These are phyloP conservation scores for Dasyurus viverrinus DNA, from an alignment of 2,113 vertebrate species.

Conservation along the genomic window DNA sequence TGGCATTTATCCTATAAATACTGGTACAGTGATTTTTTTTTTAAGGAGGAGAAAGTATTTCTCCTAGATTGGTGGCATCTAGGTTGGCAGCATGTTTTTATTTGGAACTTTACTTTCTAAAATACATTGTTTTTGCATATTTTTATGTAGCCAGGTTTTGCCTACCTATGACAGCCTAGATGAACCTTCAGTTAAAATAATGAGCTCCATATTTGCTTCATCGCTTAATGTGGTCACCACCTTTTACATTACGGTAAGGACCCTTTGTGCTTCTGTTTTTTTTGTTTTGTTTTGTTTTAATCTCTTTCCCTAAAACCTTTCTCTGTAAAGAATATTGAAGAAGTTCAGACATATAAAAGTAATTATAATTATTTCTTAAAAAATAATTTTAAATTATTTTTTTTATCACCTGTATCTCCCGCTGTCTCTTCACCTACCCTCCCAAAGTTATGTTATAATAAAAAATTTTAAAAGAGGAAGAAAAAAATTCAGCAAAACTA, in stretches of 20 bases:
- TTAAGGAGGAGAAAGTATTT: slow-evolving; percentile 57
- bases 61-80: no score
- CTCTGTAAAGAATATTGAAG: neutral
- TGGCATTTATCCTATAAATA: neutral
- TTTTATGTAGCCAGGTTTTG: slow-evolving; percentile 92
- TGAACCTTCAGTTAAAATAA: slow-evolving; percentile 97
- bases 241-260: slow-evolving; percentile 97
- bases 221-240: slow-evolving; percentile 96
- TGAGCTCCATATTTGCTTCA: slow-evolving; percentile 98
- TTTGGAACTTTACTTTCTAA: slow-evolving; percentile 36
- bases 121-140: slow-evolving; percentile 43
- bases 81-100: rapidly evolving
- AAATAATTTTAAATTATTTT: neutral
- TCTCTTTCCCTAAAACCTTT: neutral
- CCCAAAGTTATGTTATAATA: neutral
- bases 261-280: neutral
- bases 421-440: neutral
- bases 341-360: neutral
- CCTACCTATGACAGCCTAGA: slow-evolving; percentile 99
- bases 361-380: neutral
- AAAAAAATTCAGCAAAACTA: neutral
- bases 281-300: neutral
- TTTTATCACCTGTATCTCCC: neutral
- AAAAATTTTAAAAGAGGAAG: neutral
- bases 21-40: neutral